Evolutionary conservation across 2,888 invertebrate species (phyloP).

Genomic region (Acanthoscelides obtectus): DNA sequence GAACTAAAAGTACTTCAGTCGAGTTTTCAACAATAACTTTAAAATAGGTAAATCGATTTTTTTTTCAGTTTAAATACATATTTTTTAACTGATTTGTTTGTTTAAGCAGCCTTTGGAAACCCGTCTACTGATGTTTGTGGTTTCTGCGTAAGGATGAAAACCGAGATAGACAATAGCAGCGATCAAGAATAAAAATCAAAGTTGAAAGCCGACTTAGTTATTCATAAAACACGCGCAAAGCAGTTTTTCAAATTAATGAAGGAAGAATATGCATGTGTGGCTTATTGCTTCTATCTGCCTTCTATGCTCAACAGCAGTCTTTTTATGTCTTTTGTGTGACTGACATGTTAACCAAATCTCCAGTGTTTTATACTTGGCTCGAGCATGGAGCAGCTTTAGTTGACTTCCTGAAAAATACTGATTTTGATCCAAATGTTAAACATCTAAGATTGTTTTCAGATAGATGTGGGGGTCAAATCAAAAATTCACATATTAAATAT

Average conservation of each 20-base stretch:
- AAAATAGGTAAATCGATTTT: slow-evolving; percentile 1
- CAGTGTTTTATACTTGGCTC: slow-evolving; percentile 7
- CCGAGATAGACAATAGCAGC: not conserved
- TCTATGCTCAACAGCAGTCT: slow-evolving; percentile 2
- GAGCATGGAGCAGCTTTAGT: slow-evolving; percentile 4
- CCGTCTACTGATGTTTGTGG: slow-evolving; percentile 3
- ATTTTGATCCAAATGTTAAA: too few species aligned
- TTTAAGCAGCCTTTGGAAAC: not conserved
- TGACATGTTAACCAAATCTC: slow-evolving; percentile 1
- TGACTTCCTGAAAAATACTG: too few species aligned
- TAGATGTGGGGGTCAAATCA: too few species aligned
- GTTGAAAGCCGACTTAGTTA: not conserved
- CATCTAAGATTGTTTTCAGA: too few species aligned
- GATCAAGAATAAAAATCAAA: slow-evolving; percentile 1
- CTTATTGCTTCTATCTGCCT: slow-evolving; percentile 6
- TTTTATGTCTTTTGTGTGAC: slow-evolving; percentile 7
- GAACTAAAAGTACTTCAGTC: too few species aligned
- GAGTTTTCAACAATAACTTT: not conserved
- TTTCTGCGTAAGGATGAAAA: not conserved
- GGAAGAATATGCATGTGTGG: not conserved
- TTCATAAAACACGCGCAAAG: slow-evolving; percentile 5
- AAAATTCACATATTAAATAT: too few species aligned
- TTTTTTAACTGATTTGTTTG: not conserved
- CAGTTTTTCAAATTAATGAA: slow-evolving; percentile 7
- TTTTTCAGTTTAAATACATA: not conserved